A percentile compares a stretch with the other conserved stretches of the same genome.
These are phyloP conservation scores for Salvelinus alpinus DNA, from an alignment of 2,113 vertebrate species.

Conservation along the genomic window DNA sequence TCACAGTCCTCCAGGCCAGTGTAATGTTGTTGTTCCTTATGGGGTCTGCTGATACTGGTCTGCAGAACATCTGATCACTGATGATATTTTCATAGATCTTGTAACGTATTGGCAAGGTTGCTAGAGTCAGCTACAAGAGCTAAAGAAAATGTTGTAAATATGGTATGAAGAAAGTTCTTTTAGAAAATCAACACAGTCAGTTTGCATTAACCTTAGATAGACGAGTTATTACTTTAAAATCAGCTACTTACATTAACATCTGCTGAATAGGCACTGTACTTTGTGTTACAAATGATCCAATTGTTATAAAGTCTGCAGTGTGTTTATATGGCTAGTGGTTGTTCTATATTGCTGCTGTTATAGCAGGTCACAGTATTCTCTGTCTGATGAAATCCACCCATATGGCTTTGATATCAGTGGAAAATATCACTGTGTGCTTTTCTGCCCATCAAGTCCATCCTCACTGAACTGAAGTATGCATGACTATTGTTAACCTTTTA, in stretches of 20 bases:
- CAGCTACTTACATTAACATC: neutral
- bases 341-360: conserved; percentile 1
- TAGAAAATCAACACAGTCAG: conserved; percentile 11
- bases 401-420: conserved; percentile 77
- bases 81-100: conserved; percentile 57
- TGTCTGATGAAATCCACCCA: conserved; percentile 65
- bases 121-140: conserved; percentile 37
- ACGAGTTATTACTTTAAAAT: neutral
- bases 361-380: conserved; percentile 46
- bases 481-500: conserved; percentile 41
- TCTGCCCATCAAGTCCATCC: conserved; percentile 42
- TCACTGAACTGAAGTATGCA: conserved; percentile 55
- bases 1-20: conserved; percentile 71
- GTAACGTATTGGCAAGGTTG: conserved; percentile 49
- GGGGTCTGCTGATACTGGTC: conserved; percentile 68
- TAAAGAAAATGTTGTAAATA: conserved; percentile 33
- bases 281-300: neutral
- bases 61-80: conserved; percentile 64
- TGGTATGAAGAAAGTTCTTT: conserved; percentile 1
- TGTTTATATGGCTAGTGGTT: neutral
- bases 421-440: conserved; percentile 72
- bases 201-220: neutral
- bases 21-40: conserved; percentile 73
- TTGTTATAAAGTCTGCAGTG: neutral
- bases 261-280: neutral